These are phyloP conservation scores for Drosophila punjabiensis DNA, from an alignment of 1,140 invertebrate genomes.

Conservation along the genomic window DNA sequence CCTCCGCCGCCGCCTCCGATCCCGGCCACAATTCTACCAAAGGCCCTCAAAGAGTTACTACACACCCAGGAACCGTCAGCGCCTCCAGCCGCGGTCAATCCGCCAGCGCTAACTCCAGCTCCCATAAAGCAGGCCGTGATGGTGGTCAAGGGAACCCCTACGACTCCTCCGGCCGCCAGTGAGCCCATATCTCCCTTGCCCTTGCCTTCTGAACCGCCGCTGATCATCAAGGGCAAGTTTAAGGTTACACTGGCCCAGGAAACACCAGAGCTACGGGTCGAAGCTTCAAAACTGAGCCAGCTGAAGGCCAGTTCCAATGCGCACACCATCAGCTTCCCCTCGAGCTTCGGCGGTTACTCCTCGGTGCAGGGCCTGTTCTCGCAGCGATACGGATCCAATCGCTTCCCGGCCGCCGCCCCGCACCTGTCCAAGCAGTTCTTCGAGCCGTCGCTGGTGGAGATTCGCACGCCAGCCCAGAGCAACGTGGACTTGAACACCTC, in stretches of 20 bases:
- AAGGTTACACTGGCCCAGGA: conserved; percentile 85
- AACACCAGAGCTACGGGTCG: conserved; percentile 86
- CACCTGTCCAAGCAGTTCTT: conserved; percentile 93
- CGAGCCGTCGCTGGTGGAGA: conserved; percentile 92
- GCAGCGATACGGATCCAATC: conserved; percentile 79
- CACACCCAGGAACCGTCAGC: conserved; percentile 54
- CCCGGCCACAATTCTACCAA: conserved; percentile 79
- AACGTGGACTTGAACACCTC: conserved; percentile 87
- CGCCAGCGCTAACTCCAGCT: not conserved
- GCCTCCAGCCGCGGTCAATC: not conserved
- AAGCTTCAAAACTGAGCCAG: conserved; percentile 84
- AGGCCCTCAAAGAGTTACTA: conserved; percentile 71
- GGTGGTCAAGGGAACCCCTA: not conserved
- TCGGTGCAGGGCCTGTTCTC: conserved; percentile 86
- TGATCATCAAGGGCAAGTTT: conserved; percentile 79
- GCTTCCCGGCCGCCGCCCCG: conserved; percentile 75
- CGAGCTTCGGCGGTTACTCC: conserved; percentile 87
- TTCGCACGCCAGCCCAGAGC: conserved; percentile 90
- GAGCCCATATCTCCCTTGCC: conserved; percentile 25
- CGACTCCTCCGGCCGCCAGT: not conserved
- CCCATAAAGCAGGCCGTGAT: not conserved
- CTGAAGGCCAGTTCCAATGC: conserved; percentile 86
- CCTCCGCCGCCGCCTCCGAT: conserved; percentile 77
- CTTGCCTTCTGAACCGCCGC: conserved; percentile 53
- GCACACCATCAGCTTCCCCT: conserved; percentile 88